Base-by-base conservation (phyloP, 2,797 vertebrate species). In the Acrocephalus scirpaceus region DNA sequence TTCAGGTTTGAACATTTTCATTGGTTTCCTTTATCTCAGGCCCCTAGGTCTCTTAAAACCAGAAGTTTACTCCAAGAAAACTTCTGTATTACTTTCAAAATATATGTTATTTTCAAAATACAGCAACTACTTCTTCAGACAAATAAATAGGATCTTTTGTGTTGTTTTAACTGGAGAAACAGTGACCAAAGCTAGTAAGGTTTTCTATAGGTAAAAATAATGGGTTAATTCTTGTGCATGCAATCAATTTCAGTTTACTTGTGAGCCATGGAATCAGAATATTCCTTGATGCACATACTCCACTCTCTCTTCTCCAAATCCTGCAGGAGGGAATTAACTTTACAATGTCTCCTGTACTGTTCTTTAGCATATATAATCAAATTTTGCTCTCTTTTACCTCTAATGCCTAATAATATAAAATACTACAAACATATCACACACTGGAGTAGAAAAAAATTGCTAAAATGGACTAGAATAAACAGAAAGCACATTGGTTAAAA, bases 1-100 rank as follows among this genome's bases (percentile, higher is more conserved):
- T 56, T 87, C 70, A 90, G 71, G 77, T 95, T 44, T 25, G 80
- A 94, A 92, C 77, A 78, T n/a, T 74, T 94, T 78, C 73, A 83
- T 67, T 90, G 84, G 66, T 94, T 97, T 97, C 89, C 72, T 95
- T 95, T 90, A 80, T 64, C 44, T 78, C n/a, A 38, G 34, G 18
- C 56, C 66, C 45, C 11, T 1, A 69, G n/a, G 56, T 87, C 77
- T 89, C 79, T 93, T 91, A 84, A 94, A 84, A 72, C n/a, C 25
- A 91, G 91, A 87, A 62, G 23, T 67, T 83, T 66, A 53, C 76
- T 95, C 53, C 7, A 50, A 91, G 22, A 79, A 72, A 76, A 79
- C 9, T 72, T 90, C 38, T 8, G 1, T 90, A 36, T 81, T 94
- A 56, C 76, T 81, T 70, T n/a, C 23, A 53, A 45, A 75, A 60